Base-by-base conservation (phyloP, 2,888 invertebrate species). In the Cyclophora punctaria region DNA sequence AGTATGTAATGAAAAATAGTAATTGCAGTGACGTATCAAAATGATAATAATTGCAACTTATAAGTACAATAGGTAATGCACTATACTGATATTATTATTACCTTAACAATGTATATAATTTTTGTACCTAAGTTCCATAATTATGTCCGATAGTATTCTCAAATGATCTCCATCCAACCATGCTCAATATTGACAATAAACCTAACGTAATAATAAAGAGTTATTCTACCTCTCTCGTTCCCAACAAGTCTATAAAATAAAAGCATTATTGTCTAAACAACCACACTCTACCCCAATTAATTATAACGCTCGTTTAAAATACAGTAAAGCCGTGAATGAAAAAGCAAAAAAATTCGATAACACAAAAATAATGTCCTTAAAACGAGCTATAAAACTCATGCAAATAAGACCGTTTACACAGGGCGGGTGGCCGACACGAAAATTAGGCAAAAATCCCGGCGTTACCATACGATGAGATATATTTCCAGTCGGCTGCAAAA, bases 401-500 rank as follows among this genome's bases (percentile, higher is more conserved):
- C 66, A 74, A 75, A 73, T 73, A 65, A 66, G 64, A 64, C 65
- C 66, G 65, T 70, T 73, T 69, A 63, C 63, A 58, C 51, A 55
- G 63, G 53, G 60, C 51, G 60, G 59, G 59, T 59, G 65, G 60
- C 61, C 61, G 61, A 73, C 74, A 70, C 56, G 66, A 66, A 71
- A 75, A 75, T 75, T 73, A 76, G 67, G 64, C 66, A 69, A 71
- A 72, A 73, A 66, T 64, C 64, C 67, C 61, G 53, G 60, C 63
- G 64, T 69, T 68, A 57, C 64, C 71, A 72, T 68, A 66, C 64
- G 60, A 64, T 57, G 57, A 63, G 61, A 65, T 66, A 66, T 67
- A 70, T 70, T 64, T 66, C 59, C 53, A 58, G 64, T 56, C 60
- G 58, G 58, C 63, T 60, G 66, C 66, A 73, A 78, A 78, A 77